phyloP scores from a whole-genome alignment of 2,888 invertebrate genomes.

The Stomorhina lunata region DNA sequence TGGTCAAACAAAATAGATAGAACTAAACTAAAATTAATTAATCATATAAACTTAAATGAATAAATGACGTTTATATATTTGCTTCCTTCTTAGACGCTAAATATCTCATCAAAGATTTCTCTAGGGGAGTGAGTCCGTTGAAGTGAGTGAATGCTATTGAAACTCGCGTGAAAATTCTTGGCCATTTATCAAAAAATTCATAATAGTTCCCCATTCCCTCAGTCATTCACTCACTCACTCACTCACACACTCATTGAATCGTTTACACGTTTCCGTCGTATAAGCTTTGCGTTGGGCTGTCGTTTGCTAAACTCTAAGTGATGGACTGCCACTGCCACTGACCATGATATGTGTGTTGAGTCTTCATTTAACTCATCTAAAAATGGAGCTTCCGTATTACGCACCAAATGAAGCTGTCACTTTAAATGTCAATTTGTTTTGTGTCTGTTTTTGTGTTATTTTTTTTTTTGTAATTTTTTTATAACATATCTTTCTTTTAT shows the following conservation, averaged over 20 bases:
- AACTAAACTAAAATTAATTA: conserved; percentile 26
- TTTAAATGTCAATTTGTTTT: conserved; percentile 73
- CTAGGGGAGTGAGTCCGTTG: neutral
- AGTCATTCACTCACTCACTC: too few relatives aligned
- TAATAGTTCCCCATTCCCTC: neutral
- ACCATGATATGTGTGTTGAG: conserved; percentile 46
- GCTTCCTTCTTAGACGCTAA: neutral
- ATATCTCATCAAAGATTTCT: too few relatives aligned
- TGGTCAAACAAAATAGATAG: neutral
- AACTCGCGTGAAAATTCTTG: conserved; percentile 32
- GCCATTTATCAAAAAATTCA: conserved; percentile 35
- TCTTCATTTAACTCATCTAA: conserved; percentile 38
- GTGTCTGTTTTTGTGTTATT: neutral
- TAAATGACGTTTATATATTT: neutral
- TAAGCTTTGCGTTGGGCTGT: conserved; percentile 22
- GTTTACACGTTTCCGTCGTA: too few relatives aligned
- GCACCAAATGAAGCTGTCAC: conserved; percentile 74
- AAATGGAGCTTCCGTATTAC: conserved; percentile 68
- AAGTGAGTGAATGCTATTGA: neutral
- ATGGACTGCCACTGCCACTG: conserved; percentile 46
- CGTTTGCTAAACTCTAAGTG: conserved; percentile 25
- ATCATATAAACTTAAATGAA: conserved; percentile 13
- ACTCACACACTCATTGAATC: too few relatives aligned
- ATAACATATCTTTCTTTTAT: too few relatives aligned
- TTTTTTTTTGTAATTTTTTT: neutral